These are phyloP conservation scores for Pygoscelis antarcticus DNA, from an alignment of 2,113 vertebrate genomes.

Conservation along the genomic window DNA sequence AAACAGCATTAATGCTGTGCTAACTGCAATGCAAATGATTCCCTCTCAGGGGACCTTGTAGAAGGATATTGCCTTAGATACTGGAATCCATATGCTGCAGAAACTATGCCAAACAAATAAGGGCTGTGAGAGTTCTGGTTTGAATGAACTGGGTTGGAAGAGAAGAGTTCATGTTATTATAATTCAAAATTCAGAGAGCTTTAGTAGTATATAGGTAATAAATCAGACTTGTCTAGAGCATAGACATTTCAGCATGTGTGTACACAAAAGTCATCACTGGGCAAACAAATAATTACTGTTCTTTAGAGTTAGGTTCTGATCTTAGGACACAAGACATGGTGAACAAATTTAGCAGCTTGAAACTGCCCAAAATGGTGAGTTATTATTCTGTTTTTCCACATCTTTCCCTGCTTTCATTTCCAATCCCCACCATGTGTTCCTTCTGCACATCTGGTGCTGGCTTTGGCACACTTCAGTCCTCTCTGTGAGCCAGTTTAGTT, in stretches of 20 bases:
- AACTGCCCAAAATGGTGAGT: neutral
- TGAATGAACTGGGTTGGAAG: neutral
- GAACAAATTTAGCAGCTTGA: neutral
- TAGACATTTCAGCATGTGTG: neutral
- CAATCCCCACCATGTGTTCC: neutral
- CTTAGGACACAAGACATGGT: neutral
- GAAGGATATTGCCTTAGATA: conserved; percentile 3
- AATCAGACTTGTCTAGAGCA: neutral
- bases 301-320: neutral
- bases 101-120: neutral
- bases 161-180: neutral
- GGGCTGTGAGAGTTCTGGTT: neutral
- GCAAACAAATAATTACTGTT: neutral
- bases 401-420: neutral
- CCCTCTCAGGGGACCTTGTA: neutral
- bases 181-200: neutral
- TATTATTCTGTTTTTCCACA: neutral
- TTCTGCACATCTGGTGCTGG: neutral
- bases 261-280: neutral
- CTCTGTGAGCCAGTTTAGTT: neutral
- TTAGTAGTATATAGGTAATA: neutral
- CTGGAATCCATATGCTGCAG: neutral
- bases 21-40: conserved; percentile 14
- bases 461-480: neutral
- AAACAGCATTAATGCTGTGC: neutral